phyloP scores from a whole-genome alignment of 2,888 invertebrate genomes.

The Drosophila nr. perissopoda region DNA sequence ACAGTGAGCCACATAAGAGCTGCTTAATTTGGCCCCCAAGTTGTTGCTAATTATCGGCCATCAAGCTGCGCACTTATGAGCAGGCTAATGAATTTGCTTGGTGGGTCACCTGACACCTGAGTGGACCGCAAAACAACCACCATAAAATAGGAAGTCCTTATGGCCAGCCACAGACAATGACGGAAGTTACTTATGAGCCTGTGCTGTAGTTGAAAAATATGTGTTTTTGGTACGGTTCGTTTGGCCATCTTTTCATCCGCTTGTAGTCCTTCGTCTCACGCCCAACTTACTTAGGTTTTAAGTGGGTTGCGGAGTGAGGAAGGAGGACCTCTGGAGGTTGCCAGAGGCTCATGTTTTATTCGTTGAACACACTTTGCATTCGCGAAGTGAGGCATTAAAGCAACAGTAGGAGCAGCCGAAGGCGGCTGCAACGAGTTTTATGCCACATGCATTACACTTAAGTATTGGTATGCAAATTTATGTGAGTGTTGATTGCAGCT shows the following conservation, averaged over 20 bases:
- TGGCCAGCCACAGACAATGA: slow-evolving; percentile 30
- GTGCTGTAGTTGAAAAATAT: slow-evolving; percentile 32
- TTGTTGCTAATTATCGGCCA: slow-evolving; percentile 52
- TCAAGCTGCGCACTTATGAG: slow-evolving; percentile 47
- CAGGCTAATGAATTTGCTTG: slow-evolving; percentile 16
- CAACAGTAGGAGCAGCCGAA: slow-evolving; percentile 19
- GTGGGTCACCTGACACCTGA: slow-evolving; percentile 20
- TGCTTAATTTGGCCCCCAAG: background rate
- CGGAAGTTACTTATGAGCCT: slow-evolving; percentile 16
- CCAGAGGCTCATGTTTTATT: slow-evolving; percentile 69
- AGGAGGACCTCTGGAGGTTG: slow-evolving; percentile 10
- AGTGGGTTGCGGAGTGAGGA: slow-evolving; percentile 29
- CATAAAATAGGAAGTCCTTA: slow-evolving; percentile 50
- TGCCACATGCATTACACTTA: slow-evolving; percentile 48
- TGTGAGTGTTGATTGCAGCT: slow-evolving; percentile 76
- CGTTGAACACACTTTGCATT: slow-evolving; percentile 64
- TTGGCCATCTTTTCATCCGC: slow-evolving; percentile 2
- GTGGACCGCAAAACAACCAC: slow-evolving; percentile 40
- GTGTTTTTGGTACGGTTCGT: slow-evolving; percentile 24
- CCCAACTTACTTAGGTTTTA: slow-evolving; percentile 58
- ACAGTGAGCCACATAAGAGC: slow-evolving; percentile 10
- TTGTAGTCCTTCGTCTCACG: slow-evolving; percentile 36
- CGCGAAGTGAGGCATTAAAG: slow-evolving; percentile 65
- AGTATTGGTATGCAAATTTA: slow-evolving; percentile 74
- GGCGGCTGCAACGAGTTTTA: slow-evolving; percentile 18